Evolutionary conservation across 2,113 vertebrate species (phyloP).

Genomic region (Oryzias woworae): DNA sequence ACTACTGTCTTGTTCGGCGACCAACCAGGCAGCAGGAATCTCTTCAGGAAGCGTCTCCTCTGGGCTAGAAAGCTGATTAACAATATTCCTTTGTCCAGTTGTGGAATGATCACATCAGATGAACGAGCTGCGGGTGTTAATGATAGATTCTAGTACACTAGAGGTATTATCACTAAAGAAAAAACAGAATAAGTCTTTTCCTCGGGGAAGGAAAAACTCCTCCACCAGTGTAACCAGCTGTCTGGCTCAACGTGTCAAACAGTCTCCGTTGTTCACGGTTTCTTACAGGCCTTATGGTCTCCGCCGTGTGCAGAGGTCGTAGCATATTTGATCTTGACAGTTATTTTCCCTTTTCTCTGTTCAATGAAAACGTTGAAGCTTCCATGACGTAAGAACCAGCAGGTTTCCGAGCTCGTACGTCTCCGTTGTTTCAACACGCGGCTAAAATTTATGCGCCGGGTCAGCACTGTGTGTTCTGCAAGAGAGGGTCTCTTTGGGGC

Average conservation of each 20-base stretch:
- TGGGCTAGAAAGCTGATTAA: conserved; percentile 24
- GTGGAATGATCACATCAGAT: conserved; percentile 3
- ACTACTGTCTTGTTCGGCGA: conserved; percentile 54
- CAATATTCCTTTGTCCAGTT: conserved; percentile 48
- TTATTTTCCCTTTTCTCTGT: too few relatives aligned
- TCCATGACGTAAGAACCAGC: conserved; percentile 16
- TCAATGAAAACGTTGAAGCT: too few relatives aligned
- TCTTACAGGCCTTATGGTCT: conserved; percentile 9
- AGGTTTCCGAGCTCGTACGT: conserved; percentile 11
- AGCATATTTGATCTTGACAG: too few relatives aligned
- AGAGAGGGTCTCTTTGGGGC: conserved; percentile 28
- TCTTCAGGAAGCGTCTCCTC: conserved; percentile 28
- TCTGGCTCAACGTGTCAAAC: conserved; percentile 29
- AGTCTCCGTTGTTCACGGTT: conserved; percentile 1
- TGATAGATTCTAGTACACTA: conserved; percentile 33
- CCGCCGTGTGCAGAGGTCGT: neutral
- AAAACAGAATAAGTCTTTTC: conserved; percentile 29
- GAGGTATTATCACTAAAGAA: conserved; percentile 32
- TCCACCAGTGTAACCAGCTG: conserved; percentile 20
- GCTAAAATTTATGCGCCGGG: conserved; percentile 22
- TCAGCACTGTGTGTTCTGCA: conserved; percentile 8
- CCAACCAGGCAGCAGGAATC: conserved; percentile 32
- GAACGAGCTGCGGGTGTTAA: conserved; percentile 32
- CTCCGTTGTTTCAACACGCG: conserved; percentile 2
- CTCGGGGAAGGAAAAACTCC: conserved; percentile 6